phyloP scores from a whole-genome alignment of 2,113 vertebrate genomes.

The Phocoena sinus region DNA sequence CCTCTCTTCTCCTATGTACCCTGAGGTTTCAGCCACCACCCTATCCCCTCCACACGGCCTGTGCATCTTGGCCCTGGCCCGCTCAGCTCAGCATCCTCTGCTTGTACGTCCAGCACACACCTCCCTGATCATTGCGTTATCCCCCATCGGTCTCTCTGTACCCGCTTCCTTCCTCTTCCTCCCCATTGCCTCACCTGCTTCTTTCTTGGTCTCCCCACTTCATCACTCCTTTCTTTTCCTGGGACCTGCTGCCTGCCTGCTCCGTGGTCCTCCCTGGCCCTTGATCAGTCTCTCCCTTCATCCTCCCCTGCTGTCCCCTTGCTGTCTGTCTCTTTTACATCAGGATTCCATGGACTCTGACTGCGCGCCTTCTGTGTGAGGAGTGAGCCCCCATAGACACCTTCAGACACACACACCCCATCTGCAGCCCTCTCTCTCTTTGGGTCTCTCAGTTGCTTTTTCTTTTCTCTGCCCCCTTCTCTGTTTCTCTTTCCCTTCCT shows the following conservation, averaged over 20 bases:
- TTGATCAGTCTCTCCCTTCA: background rate
- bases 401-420: background rate
- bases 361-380: background rate
- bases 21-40: background rate
- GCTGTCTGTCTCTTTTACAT: background rate
- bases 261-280: background rate
- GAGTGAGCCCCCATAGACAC: background rate
- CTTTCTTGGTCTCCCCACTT: background rate
- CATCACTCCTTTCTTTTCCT: slow-evolving; percentile 28
- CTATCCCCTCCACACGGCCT: background rate
- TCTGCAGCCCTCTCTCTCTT: background rate
- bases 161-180: background rate
- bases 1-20: background rate
- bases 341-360: background rate
- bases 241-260: background rate
- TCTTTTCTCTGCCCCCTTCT: background rate
- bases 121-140: background rate
- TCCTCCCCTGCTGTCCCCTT: background rate
- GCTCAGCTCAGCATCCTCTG: background rate
- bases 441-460: background rate
- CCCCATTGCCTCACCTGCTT: background rate
- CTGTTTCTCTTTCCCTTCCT: background rate
- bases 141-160: no score
- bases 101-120: background rate
- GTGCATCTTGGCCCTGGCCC: background rate